Evolutionary conservation across 2,797 vertebrate species (phyloP).

Genomic region (Furcifer pardalis): DNA sequence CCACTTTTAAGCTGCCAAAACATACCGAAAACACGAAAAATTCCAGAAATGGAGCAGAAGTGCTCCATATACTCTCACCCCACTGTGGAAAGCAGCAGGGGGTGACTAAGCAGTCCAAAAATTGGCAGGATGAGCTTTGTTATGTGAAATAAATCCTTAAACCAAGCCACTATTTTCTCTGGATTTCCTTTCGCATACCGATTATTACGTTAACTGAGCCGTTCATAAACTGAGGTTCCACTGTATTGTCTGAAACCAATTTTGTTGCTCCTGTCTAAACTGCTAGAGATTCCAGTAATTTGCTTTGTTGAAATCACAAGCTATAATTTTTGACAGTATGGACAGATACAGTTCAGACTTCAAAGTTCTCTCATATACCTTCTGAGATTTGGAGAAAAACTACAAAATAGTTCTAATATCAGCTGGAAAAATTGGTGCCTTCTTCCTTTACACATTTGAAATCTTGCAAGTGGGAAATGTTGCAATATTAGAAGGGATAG

Average conservation of each 20-base stretch:
- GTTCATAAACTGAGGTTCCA: too few species aligned
- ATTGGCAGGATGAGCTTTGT: too few species aligned
- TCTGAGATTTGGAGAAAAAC: neutral
- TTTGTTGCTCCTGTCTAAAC: neutral
- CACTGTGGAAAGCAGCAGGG: too few species aligned
- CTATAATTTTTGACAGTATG: neutral
- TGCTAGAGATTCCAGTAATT: neutral
- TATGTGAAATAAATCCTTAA: too few species aligned
- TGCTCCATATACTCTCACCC: too few species aligned
- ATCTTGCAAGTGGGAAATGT: conserved; percentile 19
- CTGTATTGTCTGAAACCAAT: conserved; percentile 6
- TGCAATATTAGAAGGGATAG: neutral
- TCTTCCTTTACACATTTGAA: conserved; percentile 19
- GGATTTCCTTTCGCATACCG: too few species aligned
- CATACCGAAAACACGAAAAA: too few species aligned
- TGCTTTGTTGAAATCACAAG: neutral
- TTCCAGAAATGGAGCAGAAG: too few species aligned
- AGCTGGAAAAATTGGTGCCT: neutral
- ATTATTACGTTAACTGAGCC: too few species aligned
- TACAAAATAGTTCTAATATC: neutral
- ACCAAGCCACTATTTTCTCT: too few species aligned
- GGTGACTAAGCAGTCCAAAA: too few species aligned
- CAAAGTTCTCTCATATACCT: neutral
- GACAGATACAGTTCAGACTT: neutral
- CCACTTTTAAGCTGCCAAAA: too few species aligned